Conservation (phyloP, 2,797 vertebrate genomes). For the Bradypodion pumilum region DNA sequence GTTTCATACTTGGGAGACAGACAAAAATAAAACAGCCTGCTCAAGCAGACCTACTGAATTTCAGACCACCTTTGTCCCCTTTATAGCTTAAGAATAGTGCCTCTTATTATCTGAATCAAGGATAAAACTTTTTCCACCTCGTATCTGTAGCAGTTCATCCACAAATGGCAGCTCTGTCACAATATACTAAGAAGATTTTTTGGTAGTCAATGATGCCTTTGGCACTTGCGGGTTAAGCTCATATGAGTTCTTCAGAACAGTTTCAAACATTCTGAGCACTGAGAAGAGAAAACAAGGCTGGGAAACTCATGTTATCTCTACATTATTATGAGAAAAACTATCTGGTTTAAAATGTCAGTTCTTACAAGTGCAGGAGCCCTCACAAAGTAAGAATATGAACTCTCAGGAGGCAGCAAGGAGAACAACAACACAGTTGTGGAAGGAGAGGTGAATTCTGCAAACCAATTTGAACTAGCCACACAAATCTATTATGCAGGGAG, state of each 20-base stretch:
- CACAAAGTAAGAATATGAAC: neutral
- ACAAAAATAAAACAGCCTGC: neutral
- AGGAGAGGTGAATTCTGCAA: neutral
- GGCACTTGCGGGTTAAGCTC: neutral
- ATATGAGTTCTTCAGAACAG: neutral
- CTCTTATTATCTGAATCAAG: conserved; percentile 17
- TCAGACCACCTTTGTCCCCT: too few relatives aligned
- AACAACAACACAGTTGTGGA: neutral
- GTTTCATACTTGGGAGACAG: too few relatives aligned
- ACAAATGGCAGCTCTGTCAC: neutral
- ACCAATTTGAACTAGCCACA: neutral
- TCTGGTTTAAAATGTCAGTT: neutral
- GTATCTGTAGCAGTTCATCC: conserved; percentile 13
- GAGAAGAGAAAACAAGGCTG: neutral
- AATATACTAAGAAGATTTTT: neutral
- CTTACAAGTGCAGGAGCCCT: neutral
- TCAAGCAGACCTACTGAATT: neutral
- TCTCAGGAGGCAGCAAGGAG: too few relatives aligned
- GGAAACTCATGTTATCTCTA: neutral
- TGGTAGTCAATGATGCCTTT: neutral
- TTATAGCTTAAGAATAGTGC: neutral
- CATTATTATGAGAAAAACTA: neutral
- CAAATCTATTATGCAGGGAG: neutral
- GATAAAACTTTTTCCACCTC: conserved; percentile 16
- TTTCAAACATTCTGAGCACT: neutral